Conservation (phyloP, 2,888 invertebrate genomes). For the Caenorhabditis panamensis region DNA sequence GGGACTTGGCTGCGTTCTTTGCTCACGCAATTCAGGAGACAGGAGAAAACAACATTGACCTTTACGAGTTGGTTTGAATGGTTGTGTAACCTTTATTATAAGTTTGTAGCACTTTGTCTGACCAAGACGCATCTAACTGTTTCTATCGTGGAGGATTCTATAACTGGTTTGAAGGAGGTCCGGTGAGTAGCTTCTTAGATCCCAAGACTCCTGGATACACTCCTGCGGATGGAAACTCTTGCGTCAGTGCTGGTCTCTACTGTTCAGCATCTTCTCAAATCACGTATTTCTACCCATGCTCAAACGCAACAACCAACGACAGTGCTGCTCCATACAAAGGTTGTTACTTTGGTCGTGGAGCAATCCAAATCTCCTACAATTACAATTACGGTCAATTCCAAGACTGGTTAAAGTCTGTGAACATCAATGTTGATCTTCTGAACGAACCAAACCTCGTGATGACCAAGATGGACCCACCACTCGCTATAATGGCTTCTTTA, state of each 20-base stretch:
- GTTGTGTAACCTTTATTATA: background rate
- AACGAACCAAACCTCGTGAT: slow-evolving; percentile 73
- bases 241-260: slow-evolving; percentile 67
- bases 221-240: slow-evolving; percentile 71
- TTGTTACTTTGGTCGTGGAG: slow-evolving; percentile 78
- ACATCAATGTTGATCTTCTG: slow-evolving; percentile 69
- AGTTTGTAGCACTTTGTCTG: slow-evolving; percentile 11
- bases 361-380: slow-evolving; percentile 77
- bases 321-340: slow-evolving; percentile 62
- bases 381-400: slow-evolving; percentile 79
- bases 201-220: slow-evolving; percentile 69
- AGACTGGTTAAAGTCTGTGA: slow-evolving; percentile 69
- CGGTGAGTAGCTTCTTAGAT: slow-evolving; percentile 70
- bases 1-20: slow-evolving; percentile 78
- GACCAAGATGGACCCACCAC: slow-evolving; percentile 76
- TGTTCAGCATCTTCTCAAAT: slow-evolving; percentile 69
- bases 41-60: slow-evolving; percentile 76
- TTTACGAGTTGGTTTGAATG: slow-evolving; percentile 65
- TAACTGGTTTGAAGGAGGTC: slow-evolving; percentile 79
- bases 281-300: slow-evolving; percentile 74
- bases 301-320: slow-evolving; percentile 33
- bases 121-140: slow-evolving; percentile 72
- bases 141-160: slow-evolving; percentile 79
- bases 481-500: slow-evolving; percentile 75
- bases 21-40: slow-evolving; percentile 79